Base-by-base conservation (phyloP, 1,140 invertebrate genomes). In the Vollenhovia emeryi region DNA sequence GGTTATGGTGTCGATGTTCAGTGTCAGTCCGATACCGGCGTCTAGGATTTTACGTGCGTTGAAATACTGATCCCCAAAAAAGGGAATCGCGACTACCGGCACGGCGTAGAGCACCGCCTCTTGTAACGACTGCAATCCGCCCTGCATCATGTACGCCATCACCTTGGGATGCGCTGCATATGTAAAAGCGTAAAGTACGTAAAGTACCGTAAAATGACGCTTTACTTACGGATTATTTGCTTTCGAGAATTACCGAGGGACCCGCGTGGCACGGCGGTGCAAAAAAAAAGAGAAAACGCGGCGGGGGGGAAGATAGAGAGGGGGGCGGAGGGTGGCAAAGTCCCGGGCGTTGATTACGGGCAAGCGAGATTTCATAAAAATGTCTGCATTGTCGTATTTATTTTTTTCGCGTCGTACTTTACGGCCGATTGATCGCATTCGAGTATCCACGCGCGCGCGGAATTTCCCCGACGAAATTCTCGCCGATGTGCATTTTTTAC, bases 81-180 rank as follows among this genome's bases (percentile, higher is more conserved):
- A 94, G 52, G 96, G 96, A 43, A 96, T 90, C 3, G 93, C 94
- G 45, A 96, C 86, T 74, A 96, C 85, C 18, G 96, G 96, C 1
- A 96, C 94, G n/a, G 93, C 94, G 79, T 95, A 93, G 88, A 95
- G 94, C 4, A 95, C 92, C 4, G 95, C 95, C 92, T 96, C 96
- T 84, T 95, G 95, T 60, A 95, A 92, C 27, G 96, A 96, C 75
- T 96, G 94, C 52, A 95, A 92, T 27, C 96, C 96, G 76, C 96
- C 96, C 86, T 96, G 96, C 87, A 95, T 95, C 36, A 96, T 94
- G 90, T 96, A 96, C 5, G 94, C 89, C 89, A 95, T 93, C n/a
- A 94, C 86, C 73, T 94, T 95, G 8, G 92, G 92, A 91, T 96
- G 96, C 52, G 93, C 95, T 96, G 78, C 40, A 92, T 92, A 73